These are phyloP conservation scores for Epizoanthus ramosus DNA, from an alignment of 92 coral and sea anemone species.

Conservation along the genomic window DNA sequence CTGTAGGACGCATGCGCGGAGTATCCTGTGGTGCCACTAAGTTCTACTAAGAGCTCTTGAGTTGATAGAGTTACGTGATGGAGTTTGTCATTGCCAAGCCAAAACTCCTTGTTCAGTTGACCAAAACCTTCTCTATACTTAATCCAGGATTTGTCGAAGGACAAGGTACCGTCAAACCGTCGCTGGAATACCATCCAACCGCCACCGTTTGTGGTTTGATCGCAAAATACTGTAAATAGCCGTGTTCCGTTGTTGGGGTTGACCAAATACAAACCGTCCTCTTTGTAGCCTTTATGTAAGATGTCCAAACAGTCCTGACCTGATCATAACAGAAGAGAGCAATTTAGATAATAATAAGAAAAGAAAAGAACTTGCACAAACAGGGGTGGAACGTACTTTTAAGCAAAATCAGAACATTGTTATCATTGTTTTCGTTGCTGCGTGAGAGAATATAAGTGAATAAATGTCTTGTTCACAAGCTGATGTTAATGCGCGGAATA, in stretches of 20 bases:
- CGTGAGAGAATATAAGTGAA: too few species aligned
- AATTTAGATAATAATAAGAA: neutral
- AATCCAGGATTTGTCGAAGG: neutral
- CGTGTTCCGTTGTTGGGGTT: neutral
- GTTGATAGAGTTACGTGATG: neutral
- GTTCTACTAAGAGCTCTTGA: neutral
- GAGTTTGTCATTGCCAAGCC: neutral
- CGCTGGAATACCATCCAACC: conserved; percentile 11
- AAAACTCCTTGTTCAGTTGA: neutral
- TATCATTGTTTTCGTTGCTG: too few species aligned
- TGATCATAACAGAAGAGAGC: neutral
- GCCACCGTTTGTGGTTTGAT: neutral
- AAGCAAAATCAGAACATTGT: too few species aligned
- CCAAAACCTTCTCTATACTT: neutral
- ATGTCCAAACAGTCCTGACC: neutral
- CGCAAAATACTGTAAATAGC: neutral
- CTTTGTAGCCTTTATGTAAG: neutral
- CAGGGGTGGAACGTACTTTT: neutral
- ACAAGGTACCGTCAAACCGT: neutral
- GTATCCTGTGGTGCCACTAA: neutral
- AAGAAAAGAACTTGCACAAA: neutral
- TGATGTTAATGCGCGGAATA: too few species aligned
- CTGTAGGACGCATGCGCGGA: neutral
- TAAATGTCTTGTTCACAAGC: too few species aligned
- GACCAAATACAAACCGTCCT: neutral